Conservation (phyloP, 2,113 vertebrate species). For the Salvelinus alpinus region DNA sequence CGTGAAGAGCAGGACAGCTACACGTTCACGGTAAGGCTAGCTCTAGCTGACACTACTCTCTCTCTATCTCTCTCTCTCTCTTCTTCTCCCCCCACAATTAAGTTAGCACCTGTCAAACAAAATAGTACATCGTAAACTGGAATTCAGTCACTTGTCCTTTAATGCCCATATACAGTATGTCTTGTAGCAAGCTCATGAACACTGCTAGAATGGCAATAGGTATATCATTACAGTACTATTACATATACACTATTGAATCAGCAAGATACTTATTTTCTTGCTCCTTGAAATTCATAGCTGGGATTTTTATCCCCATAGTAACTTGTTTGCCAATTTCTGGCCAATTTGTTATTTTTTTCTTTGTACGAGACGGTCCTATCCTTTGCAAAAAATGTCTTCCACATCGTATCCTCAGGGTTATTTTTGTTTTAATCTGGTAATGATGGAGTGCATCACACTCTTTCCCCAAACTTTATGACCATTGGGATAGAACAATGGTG, state of each 20-base stretch:
- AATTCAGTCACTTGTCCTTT: slow-evolving; percentile 2
- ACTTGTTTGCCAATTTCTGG: not conserved
- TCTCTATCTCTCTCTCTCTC: not conserved
- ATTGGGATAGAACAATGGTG: slow-evolving; percentile 12
- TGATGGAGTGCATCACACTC: slow-evolving; percentile 15
- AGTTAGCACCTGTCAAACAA: not conserved
- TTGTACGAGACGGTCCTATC: not conserved
- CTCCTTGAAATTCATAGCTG: too few relatives aligned
- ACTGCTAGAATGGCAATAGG: not conserved
- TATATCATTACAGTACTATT: slow-evolving; percentile 7
- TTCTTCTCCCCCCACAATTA: not conserved
- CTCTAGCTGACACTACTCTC: not conserved
- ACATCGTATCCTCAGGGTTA: not conserved
- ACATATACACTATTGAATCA: too few relatives aligned
- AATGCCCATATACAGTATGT: slow-evolving; percentile 15
- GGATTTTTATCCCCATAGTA: too few relatives aligned
- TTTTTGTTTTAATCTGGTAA: slow-evolving; percentile 13
- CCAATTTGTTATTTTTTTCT: not conserved
- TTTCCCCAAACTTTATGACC: slow-evolving; percentile 3
- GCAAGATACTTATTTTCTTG: too few relatives aligned
- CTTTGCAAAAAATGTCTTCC: not conserved
- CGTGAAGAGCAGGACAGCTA: slow-evolving; percentile 89
- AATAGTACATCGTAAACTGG: not conserved
- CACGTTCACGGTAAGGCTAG: slow-evolving; percentile 82
- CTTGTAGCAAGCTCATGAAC: not conserved